A percentile compares a stretch with the other conserved stretches of the same genome.
These are phyloP conservation scores for Ferdinandea cuprea DNA, from an alignment of 2,888 invertebrate species.

Conservation along the genomic window DNA sequence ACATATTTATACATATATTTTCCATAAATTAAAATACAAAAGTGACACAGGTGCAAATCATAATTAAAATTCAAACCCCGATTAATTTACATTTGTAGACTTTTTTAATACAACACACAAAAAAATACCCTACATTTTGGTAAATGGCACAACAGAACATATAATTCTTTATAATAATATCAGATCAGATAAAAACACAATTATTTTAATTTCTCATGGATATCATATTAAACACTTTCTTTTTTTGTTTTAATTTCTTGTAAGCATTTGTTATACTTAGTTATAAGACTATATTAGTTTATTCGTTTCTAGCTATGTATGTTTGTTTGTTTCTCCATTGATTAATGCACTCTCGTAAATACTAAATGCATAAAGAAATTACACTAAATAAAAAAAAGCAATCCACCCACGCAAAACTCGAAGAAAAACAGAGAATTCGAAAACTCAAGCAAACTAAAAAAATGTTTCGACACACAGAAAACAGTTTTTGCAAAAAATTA, in stretches of 20 bases:
- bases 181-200: background rate
- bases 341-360: background rate
- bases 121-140: constrained; percentile 1
- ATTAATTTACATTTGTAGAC: constrained; percentile 3
- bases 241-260: no score
- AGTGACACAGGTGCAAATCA: constrained; percentile 47
- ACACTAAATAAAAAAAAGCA: background rate
- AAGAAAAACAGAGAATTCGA: background rate
- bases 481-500: constrained; percentile 35
- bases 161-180: constrained; percentile 6
- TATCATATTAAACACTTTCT: no score
- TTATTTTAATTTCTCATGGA: constrained; percentile 1
- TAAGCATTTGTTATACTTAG: no score
- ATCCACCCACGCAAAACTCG: constrained; percentile 4
- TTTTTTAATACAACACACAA: constrained; percentile 7
- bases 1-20: constrained; percentile 1
- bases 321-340: constrained; percentile 1
- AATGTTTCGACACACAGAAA: constrained; percentile 27
- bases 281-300: no score
- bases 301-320: no score
- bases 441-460: constrained; percentile 6
- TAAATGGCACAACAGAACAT: background rate
- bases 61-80: background rate
- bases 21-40: constrained; percentile 19
- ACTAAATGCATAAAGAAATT: constrained; percentile 1